These are phyloP conservation scores for Piaya cayana DNA, from an alignment of 2,113 vertebrate genomes.

Conservation along the genomic window DNA sequence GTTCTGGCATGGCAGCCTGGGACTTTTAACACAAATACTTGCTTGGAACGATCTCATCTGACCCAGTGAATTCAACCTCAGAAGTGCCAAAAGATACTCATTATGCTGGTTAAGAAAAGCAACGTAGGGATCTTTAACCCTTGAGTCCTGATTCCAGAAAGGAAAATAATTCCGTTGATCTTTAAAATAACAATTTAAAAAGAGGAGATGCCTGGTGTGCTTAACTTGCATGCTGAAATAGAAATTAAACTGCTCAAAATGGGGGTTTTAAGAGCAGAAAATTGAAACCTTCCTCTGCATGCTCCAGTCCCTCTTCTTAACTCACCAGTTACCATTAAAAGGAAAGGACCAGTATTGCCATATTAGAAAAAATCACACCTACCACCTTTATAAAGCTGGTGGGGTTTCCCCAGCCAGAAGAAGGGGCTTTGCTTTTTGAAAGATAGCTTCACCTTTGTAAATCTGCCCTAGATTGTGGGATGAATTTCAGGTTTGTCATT, in stretches of 20 bases:
- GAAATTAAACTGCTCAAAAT: not conserved
- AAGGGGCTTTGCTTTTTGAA: not conserved
- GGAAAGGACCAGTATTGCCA: rapidly evolving
- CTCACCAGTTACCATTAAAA: not conserved
- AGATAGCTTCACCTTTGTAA: not conserved
- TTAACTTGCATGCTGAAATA: not conserved
- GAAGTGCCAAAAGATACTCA: not conserved
- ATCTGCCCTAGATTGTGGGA: not conserved
- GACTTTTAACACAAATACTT: not conserved
- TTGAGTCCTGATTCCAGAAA: not conserved
- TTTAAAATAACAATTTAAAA: not conserved
- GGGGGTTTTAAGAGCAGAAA: not conserved
- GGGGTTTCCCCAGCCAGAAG: not conserved
- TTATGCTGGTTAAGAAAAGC: not conserved
- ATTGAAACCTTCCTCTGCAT: rapidly evolving
- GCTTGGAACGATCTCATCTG: not conserved
- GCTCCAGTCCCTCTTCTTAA: not conserved
- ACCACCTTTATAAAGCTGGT: not conserved
- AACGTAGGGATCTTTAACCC: not conserved
- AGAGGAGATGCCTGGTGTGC: too few relatives aligned
- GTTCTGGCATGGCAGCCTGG: not conserved
- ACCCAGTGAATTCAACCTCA: not conserved
- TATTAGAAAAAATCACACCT: not conserved
- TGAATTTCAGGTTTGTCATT: not conserved
- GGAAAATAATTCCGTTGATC: not conserved